Conservation (phyloP, 2,797 vertebrate genomes). For the Coregonus ussuriensis region DNA sequence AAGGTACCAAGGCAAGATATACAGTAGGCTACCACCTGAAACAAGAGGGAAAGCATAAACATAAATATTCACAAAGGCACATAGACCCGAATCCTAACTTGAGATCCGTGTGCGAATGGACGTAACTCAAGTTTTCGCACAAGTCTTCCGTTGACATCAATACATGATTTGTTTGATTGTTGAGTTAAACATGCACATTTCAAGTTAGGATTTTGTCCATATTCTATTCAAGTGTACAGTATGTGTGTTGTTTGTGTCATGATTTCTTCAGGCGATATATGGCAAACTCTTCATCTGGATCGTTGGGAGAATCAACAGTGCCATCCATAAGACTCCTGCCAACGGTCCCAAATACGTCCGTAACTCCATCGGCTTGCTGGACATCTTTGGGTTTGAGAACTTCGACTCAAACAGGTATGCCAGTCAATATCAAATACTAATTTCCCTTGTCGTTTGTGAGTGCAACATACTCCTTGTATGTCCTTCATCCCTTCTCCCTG, state of each 20-base stretch:
- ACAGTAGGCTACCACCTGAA: background rate
- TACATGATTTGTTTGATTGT: too few species aligned
- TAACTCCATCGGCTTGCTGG: constrained; percentile 86
- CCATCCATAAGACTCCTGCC: constrained; percentile 74
- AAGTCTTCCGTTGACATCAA: too few species aligned
- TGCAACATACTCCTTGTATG: too few species aligned
- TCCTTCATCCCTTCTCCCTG: background rate
- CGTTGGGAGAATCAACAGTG: constrained; percentile 86
- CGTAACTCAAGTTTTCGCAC: background rate
- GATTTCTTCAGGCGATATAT: constrained; percentile 84
- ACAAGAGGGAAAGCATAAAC: background rate
- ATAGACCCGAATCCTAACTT: background rate
- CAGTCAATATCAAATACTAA: background rate
- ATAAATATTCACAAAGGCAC: background rate
- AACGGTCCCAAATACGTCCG: constrained; percentile 56
- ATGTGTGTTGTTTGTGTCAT: background rate
- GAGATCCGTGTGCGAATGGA: background rate
- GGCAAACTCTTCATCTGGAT: constrained; percentile 92
- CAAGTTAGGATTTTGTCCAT: background rate
- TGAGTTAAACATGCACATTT: too few species aligned
- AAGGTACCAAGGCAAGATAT: background rate
- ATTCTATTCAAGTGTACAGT: background rate
- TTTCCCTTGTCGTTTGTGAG: background rate
- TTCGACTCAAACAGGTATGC: constrained; percentile 88
- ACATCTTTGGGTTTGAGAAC: constrained; percentile 98